phyloP scores from a whole-genome alignment of 2,113 vertebrate species.

The Coptodon rendalli region DNA sequence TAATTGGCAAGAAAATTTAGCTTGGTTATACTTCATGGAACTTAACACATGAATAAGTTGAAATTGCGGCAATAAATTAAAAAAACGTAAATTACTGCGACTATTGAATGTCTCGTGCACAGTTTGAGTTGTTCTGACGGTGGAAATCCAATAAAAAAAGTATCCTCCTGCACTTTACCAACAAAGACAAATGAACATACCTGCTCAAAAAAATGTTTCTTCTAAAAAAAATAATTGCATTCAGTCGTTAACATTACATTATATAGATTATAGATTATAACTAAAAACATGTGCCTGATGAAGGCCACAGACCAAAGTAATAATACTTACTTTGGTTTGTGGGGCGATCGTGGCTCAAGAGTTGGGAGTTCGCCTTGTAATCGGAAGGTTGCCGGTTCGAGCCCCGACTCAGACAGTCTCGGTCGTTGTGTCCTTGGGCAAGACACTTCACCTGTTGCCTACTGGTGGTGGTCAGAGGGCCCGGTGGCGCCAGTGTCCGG shows the following conservation, averaged over 20 bases:
- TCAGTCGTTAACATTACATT: background rate
- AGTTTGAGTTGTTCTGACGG: accelerated
- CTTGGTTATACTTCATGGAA: background rate
- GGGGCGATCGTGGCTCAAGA: no score
- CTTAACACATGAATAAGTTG: background rate
- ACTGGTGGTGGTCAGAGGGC: no score
- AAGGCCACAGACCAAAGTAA: background rate
- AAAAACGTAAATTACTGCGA: background rate
- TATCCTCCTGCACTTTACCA: background rate
- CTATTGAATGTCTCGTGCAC: accelerated
- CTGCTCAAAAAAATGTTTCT: background rate
- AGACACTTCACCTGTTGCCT: no score
- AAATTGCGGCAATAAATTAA: background rate
- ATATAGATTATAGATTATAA: background rate
- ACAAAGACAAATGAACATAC: background rate
- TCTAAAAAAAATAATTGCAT: background rate
- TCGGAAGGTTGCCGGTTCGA: no score
- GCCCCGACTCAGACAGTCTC: no score
- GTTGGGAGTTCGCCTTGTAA: no score
- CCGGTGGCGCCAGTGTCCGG: no score
- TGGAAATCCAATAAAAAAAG: background rate
- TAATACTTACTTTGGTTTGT: no score
- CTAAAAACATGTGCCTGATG: background rate
- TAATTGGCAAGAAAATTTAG: background rate
- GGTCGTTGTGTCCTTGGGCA: no score